Percentiles rank a stretch among this genome's conserved stretches.
Evolutionary conservation across 2,113 vertebrate genomes (phyloP).

Genomic region (Neofelis nebulosa): DNA sequence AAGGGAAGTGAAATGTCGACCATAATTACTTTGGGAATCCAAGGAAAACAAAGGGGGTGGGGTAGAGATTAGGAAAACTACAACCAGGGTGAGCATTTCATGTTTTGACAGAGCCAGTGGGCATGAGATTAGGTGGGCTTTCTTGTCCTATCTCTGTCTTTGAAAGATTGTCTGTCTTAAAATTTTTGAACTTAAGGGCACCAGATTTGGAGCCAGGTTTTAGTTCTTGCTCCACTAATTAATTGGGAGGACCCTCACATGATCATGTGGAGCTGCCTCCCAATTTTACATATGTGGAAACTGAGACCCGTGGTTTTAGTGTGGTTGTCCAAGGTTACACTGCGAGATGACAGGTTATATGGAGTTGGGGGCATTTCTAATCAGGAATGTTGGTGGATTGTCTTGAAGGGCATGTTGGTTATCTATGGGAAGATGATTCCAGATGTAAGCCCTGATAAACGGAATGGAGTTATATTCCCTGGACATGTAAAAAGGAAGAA

Average conservation of each 20-base stretch:
- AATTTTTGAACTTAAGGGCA: not conserved
- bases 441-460: not conserved
- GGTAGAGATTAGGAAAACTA: not conserved
- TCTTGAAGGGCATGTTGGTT: not conserved
- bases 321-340: not conserved
- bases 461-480: not conserved
- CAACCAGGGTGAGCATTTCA: not conserved
- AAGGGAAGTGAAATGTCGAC: not conserved
- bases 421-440: not conserved
- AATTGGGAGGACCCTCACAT: not conserved
- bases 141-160: not conserved
- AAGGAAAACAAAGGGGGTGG: not conserved
- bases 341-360: not conserved
- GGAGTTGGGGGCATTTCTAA: not conserved
- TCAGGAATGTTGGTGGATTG: not conserved
- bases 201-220: not conserved
- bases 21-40: not conserved
- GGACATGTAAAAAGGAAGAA: not conserved
- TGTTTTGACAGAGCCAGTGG: not conserved
- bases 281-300: conserved; percentile 14
- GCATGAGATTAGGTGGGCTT: not conserved
- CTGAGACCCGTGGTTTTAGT: not conserved
- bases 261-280: not conserved
- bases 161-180: not conserved
- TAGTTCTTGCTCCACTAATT: not conserved